A percentile compares a stretch with the other conserved stretches of the same genome.
Evolutionary conservation across 1,140 invertebrate species (phyloP).

Genomic region (Drosophila rufa): DNA sequence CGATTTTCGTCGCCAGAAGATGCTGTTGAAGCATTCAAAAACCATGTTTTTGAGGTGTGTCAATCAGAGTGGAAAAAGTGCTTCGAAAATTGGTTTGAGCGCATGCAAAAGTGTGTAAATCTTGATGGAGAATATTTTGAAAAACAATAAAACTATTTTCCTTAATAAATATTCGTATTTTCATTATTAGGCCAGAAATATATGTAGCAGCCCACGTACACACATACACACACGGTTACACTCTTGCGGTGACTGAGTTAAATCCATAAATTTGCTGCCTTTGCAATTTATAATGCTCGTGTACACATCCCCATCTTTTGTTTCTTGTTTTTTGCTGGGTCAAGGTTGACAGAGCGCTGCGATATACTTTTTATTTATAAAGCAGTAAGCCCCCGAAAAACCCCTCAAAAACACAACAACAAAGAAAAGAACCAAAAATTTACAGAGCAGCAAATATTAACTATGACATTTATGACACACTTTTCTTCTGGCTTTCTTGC

Average conservation of each 20-base stretch:
- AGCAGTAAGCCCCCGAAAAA: conserved; percentile 49
- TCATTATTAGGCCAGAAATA: no score
- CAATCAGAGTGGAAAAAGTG: no score
- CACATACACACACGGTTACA: neutral
- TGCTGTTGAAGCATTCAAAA: no score
- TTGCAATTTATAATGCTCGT: conserved; percentile 57
- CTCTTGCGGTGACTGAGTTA: conserved; percentile 29
- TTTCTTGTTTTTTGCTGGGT: conserved; percentile 57
- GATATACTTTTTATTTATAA: conserved; percentile 73
- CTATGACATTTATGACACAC: conserved; percentile 83
- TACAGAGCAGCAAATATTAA: conserved; percentile 78
- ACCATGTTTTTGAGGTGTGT: no score
- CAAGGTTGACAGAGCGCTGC: conserved; percentile 76
- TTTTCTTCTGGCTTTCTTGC: conserved; percentile 57
- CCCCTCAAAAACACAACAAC: conserved; percentile 55
- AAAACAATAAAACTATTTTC: no score
- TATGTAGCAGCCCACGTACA: no score
- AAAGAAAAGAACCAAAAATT: conserved; percentile 32
- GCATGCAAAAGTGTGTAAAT: no score
- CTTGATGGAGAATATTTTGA: no score
- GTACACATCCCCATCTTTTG: conserved; percentile 23
- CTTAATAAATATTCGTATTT: no score
- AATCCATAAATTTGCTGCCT: conserved; percentile 55
- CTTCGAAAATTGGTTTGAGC: no score
- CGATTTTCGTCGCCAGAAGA: no score